These are phyloP conservation scores for Dendrolimus kikuchii DNA, from an alignment of 1,140 invertebrate species.

Conservation along the genomic window DNA sequence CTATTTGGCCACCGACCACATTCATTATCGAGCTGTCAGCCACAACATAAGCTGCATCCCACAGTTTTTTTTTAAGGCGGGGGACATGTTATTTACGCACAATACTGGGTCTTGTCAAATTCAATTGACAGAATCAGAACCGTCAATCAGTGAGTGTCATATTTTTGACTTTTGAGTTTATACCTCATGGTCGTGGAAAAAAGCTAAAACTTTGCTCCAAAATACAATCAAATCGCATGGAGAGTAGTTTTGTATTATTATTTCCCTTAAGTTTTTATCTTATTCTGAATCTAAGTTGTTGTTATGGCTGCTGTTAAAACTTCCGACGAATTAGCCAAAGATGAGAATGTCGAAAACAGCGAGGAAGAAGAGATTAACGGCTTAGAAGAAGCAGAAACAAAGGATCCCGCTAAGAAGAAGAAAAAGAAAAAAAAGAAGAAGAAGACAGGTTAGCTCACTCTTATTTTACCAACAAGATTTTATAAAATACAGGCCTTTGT, in stretches of 20 bases:
- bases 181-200: no score
- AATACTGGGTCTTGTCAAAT: no score
- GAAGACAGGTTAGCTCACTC: conserved; percentile 74
- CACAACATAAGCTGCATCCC: no score
- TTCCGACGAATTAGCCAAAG: conserved; percentile 48
- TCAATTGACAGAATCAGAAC: no score
- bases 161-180: no score
- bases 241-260: conserved; percentile 6
- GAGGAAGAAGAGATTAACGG: conserved; percentile 62
- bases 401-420: conserved; percentile 77
- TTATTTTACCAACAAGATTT: conserved; percentile 7
- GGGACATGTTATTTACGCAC: no score
- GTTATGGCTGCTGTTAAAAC: conserved; percentile 59
- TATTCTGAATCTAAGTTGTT: conserved; percentile 3
- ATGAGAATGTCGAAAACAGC: conserved; percentile 39
- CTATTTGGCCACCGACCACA: no score
- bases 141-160: no score
- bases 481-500: no score
- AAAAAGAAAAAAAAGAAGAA: conserved; percentile 85
- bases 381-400: conserved; percentile 66
- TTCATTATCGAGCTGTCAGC: no score
- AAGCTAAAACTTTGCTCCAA: no score
- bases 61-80: no score
- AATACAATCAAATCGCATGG: conserved; percentile 15
- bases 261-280: conserved; percentile 1